Conservation (phyloP, 2,888 invertebrate genomes). For the Xestia c-nigrum region DNA sequence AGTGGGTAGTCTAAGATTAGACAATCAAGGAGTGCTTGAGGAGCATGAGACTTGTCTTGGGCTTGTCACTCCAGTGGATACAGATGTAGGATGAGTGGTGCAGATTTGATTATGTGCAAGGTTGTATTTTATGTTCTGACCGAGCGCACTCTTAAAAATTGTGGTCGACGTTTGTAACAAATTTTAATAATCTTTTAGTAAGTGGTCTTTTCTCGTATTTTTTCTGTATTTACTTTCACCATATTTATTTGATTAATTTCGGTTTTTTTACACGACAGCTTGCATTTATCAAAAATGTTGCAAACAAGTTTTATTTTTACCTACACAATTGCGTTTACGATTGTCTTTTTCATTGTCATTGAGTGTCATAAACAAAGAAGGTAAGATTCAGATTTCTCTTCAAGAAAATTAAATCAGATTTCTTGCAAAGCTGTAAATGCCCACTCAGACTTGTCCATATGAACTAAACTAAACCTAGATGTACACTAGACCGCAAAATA, state of each 20-base stretch:
- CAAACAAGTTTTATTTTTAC: not conserved
- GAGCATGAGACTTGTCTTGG: not conserved
- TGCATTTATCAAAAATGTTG: not conserved
- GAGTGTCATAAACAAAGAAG: too few species aligned
- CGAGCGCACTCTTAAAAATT: not conserved
- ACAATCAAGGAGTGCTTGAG: slow-evolving; percentile 34
- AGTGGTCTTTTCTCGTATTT: not conserved
- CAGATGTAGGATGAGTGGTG: too few species aligned
- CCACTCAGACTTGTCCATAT: not conserved
- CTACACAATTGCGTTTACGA: not conserved
- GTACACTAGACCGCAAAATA: slow-evolving; percentile 24
- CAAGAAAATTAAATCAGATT: not conserved
- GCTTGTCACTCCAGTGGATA: slow-evolving; percentile 12
- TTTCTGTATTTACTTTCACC: not conserved
- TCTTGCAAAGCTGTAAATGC: not conserved
- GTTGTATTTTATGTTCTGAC: too few species aligned
- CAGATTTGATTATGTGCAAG: too few species aligned
- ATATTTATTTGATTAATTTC: not conserved
- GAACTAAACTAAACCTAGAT: slow-evolving; percentile 17
- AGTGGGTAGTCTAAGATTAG: slow-evolving; percentile 32
- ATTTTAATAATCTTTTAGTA: too few species aligned
- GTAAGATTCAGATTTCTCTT: not conserved
- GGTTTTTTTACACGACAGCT: not conserved
- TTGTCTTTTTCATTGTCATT: not conserved
- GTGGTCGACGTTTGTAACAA: not conserved